Evolutionary conservation across 2,888 invertebrate genomes (phyloP).

Genomic region (Lordiphosa andalusiaca): DNA sequence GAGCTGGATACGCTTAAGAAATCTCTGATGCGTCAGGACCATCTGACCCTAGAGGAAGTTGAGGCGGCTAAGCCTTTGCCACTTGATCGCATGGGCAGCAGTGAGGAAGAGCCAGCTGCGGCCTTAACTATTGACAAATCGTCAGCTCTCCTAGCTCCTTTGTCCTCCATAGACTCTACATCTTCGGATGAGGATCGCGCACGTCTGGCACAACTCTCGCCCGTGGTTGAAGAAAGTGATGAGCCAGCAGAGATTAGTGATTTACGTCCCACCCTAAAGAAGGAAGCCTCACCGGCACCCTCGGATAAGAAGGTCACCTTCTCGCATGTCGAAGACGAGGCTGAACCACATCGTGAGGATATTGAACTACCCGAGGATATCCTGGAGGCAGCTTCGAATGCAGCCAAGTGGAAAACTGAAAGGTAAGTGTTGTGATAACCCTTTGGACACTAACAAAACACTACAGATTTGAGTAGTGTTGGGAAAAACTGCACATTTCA

Average conservation of each 20-base stretch:
- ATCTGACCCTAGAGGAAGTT: slow-evolving; percentile 82
- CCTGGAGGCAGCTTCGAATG: slow-evolving; percentile 70
- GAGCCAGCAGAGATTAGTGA: slow-evolving; percentile 41
- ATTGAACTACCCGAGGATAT: slow-evolving; percentile 78
- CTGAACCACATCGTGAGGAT: slow-evolving; percentile 77
- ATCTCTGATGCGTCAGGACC: slow-evolving; percentile 76
- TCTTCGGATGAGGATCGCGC: slow-evolving; percentile 80
- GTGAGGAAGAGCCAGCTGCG: slow-evolving; percentile 76
- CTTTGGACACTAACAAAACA: not conserved
- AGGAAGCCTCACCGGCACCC: slow-evolving; percentile 80
- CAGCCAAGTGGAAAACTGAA: slow-evolving; percentile 79
- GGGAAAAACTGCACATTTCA: too few species aligned
- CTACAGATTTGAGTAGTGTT: too few species aligned
- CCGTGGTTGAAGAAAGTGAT: slow-evolving; percentile 78
- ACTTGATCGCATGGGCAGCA: slow-evolving; percentile 80
- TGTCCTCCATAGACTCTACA: slow-evolving; percentile 80
- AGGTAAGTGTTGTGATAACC: slow-evolving; percentile 78
- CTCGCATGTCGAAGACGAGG: slow-evolving; percentile 80
- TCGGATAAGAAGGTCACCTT: slow-evolving; percentile 82
- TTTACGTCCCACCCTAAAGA: slow-evolving; percentile 74
- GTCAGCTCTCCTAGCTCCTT: slow-evolving; percentile 70
- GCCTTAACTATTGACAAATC: slow-evolving; percentile 35
- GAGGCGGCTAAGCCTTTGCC: slow-evolving; percentile 79
- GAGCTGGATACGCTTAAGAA: slow-evolving; percentile 75
- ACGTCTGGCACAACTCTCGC: slow-evolving; percentile 64